These are phyloP conservation scores for Nerophis lumbriciformis DNA, from an alignment of 2,113 vertebrate genomes.

Conservation along the genomic window DNA sequence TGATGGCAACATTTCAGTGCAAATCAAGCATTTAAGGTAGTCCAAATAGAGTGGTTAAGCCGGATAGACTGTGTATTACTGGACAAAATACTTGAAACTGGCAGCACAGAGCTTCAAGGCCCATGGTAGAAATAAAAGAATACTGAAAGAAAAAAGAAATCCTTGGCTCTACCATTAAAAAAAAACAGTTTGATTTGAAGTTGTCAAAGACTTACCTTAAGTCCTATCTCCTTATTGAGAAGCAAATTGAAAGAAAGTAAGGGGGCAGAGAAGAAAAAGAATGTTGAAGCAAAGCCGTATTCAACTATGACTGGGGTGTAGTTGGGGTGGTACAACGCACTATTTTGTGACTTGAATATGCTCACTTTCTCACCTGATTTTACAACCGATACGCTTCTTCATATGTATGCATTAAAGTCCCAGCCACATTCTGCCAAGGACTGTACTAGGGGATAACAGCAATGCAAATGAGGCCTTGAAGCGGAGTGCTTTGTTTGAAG, in stretches of 20 bases:
- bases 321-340: conserved; percentile 32
- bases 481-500: conserved; percentile 13
- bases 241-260: conserved; percentile 25
- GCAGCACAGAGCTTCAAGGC: background rate
- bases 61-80: no score
- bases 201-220: conserved; percentile 37
- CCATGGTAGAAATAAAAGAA: conserved; percentile 1
- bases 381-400: background rate
- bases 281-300: conserved; percentile 25
- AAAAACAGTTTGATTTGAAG: background rate
- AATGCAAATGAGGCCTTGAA: conserved; percentile 18
- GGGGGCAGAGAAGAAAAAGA: conserved; percentile 16
- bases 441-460: conserved; percentile 11
- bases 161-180: background rate
- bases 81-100: background rate
- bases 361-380: conserved; percentile 6
- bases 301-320: conserved; percentile 47
- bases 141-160: conserved; percentile 11
- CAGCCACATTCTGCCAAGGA: conserved; percentile 11
- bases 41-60: background rate
- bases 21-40: background rate
- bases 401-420: conserved; percentile 8
- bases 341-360: conserved; percentile 23
- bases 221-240: conserved; percentile 39
- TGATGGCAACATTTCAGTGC: no score